Evolutionary conservation across 2,113 vertebrate species (phyloP), one percentile per base, ranked within the genome.

Genomic region (Dicentrarchus labrax): DNA sequence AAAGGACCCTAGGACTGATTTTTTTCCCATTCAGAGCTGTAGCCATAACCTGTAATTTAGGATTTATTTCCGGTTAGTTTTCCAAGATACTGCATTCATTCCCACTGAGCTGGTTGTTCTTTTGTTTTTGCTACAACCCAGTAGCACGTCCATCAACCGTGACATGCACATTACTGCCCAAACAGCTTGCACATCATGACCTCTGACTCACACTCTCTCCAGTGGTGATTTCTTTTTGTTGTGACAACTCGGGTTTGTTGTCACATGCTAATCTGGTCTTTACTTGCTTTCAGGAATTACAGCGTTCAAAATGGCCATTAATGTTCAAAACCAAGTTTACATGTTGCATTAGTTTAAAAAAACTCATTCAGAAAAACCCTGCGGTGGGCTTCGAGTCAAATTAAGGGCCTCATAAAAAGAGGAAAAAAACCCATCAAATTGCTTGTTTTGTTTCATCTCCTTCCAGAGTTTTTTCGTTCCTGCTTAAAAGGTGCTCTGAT

Each of bases 391-490:
- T 83, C 47, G 61, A 88, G 77, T 75, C 64, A 84, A 90, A 93
- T 90, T 90, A 94, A 91, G 84, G 41, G 64, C 30, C 85, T 85
- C 77, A 66, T 92, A 90, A 93, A 94, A 90, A 65, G 10, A 72
- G 53, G 47, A n/a, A 54, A 53, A 83, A 67, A 88, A 73, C 60
- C 50, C 59, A 51, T 85, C 69, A 88, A 59, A 84, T 86, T 71
- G 61, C 83, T 83, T 60, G 12, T 77, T 85, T 86, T 90, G 89
- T 94, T 95, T 95, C 65, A 95, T 95, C 91, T 89, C 51, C 16
- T 89, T 94, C 91, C 93, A 93, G 83, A 39, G 22, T 69, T 78
- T 43, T 72, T 64, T 36, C 48, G 53, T 56, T 64, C 76, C 78
- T 69, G 74, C 59, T 84, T 74, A 30, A 85, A 89, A 91, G 92